Evolutionary conservation across 2,888 invertebrate species (phyloP).

Genomic region (Ectropis crepuscularia): DNA sequence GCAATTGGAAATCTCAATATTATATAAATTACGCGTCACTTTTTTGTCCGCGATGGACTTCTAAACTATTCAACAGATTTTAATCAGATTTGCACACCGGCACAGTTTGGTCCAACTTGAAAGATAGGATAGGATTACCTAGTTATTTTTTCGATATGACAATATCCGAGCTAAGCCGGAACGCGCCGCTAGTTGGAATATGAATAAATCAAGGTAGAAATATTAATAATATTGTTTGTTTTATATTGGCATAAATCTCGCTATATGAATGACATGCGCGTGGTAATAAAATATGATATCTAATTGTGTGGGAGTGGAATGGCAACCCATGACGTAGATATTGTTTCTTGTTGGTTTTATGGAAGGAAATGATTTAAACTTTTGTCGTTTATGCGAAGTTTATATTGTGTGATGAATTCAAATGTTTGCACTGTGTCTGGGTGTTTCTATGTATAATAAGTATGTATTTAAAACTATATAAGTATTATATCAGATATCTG

Average conservation of each 20-base stretch:
- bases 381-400: too few species aligned
- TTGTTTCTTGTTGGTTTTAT: not conserved
- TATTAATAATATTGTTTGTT: conserved; percentile 16
- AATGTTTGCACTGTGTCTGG: too few species aligned
- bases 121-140: not conserved
- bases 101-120: too few species aligned
- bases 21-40: not conserved
- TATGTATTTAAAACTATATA: too few species aligned
- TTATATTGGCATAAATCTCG: conserved; percentile 27
- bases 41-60: too few species aligned
- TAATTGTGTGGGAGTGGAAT: conserved; percentile 10
- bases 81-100: too few species aligned
- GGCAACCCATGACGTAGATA: not conserved
- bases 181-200: not conserved
- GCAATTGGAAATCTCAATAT: not conserved
- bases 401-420: too few species aligned
- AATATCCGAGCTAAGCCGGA: too few species aligned
- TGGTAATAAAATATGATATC: conserved; percentile 25
- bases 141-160: not conserved
- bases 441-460: too few species aligned
- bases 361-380: not conserved
- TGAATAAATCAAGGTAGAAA: conserved; percentile 11
- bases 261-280: conserved; percentile 16
- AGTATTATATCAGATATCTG: too few species aligned
- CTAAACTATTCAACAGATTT: too few species aligned